Evolutionary conservation across 2,113 vertebrate species (phyloP), one percentile per base, ranked within the genome.

Genomic region (Dascyllus trimaculatus): DNA sequence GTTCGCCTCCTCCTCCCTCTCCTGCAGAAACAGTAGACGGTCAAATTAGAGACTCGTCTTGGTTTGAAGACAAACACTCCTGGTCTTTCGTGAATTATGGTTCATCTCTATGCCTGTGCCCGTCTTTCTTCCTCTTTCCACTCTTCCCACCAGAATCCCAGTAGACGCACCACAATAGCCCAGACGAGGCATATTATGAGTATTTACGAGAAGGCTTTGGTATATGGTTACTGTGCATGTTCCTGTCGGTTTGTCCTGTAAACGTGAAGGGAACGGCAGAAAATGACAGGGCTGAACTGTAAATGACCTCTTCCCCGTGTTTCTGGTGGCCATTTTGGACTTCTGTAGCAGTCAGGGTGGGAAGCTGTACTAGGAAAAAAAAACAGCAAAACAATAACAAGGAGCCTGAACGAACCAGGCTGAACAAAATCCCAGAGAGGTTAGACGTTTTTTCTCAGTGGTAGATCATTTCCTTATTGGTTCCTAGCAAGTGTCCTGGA

Each of bases 1-100:
- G 85, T 87, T 85, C 11, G 1, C 46, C 21, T 74, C 83, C 21
- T 73, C 82, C 58, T 70, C 53, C 63, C 49, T 78, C 71, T 56
- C 13, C 57, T 25, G 75, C 77, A 52, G 74, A 84, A 68, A 69
- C 61, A 56, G 77, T 40, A 80, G 57, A 82, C 54, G 2, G 52
- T 70, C 49, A 73, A 89, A 86, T 90, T 80, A 88, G 59, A 75
- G 80, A 71, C 72, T 78, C 56, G 17, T 67, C 40, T 46, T 52
- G 52, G 43, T 51, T 80, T 43, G 38, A 62, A 71, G 14, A 75
- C 40, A 78, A 14, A 74, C 59, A 75, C 32, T 79, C 49, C 61
- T 52, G 62, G 48, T 67, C 38, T 48, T 26, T 7, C 49, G 66
- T 63, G 26, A 73, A 60, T 72, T 61, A 78, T 45, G 56, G 38